Evolutionary conservation across 1,140 invertebrate species (phyloP), one percentile per base, ranked within the genome.

Genomic region (Batillaria attramentaria): DNA sequence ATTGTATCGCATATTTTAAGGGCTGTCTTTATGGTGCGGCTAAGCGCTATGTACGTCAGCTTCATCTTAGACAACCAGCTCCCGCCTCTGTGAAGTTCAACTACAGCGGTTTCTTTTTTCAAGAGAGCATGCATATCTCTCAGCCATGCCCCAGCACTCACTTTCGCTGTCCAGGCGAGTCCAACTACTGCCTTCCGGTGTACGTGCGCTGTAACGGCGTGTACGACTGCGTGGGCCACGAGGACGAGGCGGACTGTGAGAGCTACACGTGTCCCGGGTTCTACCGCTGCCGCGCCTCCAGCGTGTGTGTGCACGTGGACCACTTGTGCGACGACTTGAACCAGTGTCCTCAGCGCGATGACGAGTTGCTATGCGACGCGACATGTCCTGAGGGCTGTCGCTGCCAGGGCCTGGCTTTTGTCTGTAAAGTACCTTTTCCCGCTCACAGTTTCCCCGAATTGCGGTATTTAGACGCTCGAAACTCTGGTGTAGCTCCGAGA

Each of bases 311-410:
- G 35, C 72, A 68, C 20, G 13, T 43, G 35, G 62, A 66, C 18
- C 39, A 76, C 39, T 16, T 81, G 10, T 77, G 74, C 39, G 72
- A 76, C 78, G 68, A 46, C 4, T 20, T 43, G 6, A 13, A n/a
- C 33, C 54, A 82, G 42, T 80, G 74, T 72, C 79, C 76, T 35
- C 69, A 79, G 28, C 60, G 57, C 41, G 78, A 80, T 37, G 73
- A 83, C 24, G 79, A 80, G 41, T 42, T 35, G 50, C 73, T 78
- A n/a, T 83, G 75, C 50, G 31, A 69, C 16, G 24, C 37, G 43
- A 28, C n/a, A 6, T 73, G 72, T 57, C 72, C 72, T 89, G 82
- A 41, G 87, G 60, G 35, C 41, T 82, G 78, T 39, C 37, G 37
- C 13, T 82, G 74, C 54, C 46, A 42, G 50, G 74, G 65, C 50